phyloP scores from a whole-genome alignment of 2,113 vertebrate species.

The Halichoerus grypus region DNA sequence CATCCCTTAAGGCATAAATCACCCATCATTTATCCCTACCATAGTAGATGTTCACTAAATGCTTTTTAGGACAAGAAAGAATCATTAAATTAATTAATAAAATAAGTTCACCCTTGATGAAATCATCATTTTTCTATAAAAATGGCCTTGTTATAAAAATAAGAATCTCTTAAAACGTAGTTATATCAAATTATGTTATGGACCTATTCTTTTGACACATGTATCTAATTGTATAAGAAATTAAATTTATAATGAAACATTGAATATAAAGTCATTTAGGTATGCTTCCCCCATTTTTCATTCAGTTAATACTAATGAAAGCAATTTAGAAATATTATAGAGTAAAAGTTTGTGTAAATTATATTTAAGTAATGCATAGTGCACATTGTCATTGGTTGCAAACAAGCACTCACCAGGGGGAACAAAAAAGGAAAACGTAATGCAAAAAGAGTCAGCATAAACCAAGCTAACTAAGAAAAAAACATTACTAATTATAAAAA shows the following conservation, averaged over 20 bases:
- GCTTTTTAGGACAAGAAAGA: not conserved
- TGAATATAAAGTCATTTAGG: not conserved
- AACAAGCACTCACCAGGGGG: not conserved
- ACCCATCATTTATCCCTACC: not conserved
- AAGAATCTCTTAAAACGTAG: not conserved
- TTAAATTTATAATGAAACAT: not conserved
- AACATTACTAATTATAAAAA: not conserved
- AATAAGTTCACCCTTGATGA: not conserved
- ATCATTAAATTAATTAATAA: not conserved
- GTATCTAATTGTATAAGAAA: not conserved
- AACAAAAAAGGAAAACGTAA: not conserved
- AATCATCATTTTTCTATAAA: not conserved
- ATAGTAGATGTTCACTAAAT: not conserved
- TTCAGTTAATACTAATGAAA: not conserved
- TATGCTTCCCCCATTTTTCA: not conserved
- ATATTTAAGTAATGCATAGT: not conserved
- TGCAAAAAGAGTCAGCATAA: not conserved
- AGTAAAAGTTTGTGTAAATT: not conserved
- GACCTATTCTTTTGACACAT: not conserved
- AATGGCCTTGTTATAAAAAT: not conserved
- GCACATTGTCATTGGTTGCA: not conserved
- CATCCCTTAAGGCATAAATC: not conserved
- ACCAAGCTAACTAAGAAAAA: not conserved
- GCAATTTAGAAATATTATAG: not conserved
- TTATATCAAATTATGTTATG: not conserved